Percentiles rank a stretch among this genome's conserved stretches.
These are phyloP conservation scores for Hydroisotoma schaefferi DNA, from an alignment of 2,888 invertebrate genomes.

Conservation along the genomic window DNA sequence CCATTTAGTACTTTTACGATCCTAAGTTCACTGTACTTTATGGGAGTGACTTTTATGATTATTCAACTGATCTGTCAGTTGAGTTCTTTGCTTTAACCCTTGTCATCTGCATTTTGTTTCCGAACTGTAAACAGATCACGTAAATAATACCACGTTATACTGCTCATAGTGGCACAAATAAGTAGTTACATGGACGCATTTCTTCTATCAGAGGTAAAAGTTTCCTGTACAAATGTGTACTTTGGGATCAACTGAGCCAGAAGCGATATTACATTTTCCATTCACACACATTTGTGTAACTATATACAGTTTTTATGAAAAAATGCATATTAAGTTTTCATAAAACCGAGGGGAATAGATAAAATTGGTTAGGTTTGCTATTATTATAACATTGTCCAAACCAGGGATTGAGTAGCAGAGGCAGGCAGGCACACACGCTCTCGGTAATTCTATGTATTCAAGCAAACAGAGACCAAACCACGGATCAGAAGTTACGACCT, in stretches of 20 bases:
- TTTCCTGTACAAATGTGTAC: too few species aligned
- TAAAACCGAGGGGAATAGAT: background rate
- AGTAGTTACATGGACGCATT: background rate
- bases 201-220: too few species aligned
- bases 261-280: too few species aligned
- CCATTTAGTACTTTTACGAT: background rate
- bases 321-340: too few species aligned
- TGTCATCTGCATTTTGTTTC: background rate
- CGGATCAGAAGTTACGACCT: constrained; percentile 16
- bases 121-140: background rate
- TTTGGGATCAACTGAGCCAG: too few species aligned
- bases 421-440: background rate
- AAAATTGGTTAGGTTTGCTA: background rate
- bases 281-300: too few species aligned
- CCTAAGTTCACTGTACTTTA: constrained; percentile 1
- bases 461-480: constrained; percentile 1
- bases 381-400: background rate
- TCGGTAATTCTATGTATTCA: background rate
- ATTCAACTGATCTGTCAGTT: background rate
- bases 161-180: background rate
- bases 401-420: background rate
- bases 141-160: background rate
- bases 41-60: constrained; percentile 4
- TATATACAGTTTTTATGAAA: too few species aligned
- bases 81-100: background rate